Evolutionary conservation across 1,140 invertebrate species (phyloP).

Genomic region (Drosophila novamexicana): DNA sequence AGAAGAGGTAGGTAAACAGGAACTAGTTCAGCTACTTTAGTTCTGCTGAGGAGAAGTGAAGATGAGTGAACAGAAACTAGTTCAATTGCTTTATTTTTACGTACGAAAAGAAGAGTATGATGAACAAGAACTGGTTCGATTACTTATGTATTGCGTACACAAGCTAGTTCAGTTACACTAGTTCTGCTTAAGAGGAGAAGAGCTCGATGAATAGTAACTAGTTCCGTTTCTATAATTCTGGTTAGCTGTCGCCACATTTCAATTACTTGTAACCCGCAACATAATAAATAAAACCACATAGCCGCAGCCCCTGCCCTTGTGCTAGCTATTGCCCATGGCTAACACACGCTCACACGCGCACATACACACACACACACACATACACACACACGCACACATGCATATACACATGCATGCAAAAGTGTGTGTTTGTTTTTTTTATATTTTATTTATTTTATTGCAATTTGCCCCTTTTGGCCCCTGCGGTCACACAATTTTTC

Average conservation of each 20-base stretch:
- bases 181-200: neutral
- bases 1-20: neutral
- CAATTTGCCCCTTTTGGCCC: conserved; percentile 66
- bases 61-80: neutral
- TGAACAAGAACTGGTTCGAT: neutral
- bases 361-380: too few species aligned
- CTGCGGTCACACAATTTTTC: conserved; percentile 78
- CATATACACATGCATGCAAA: neutral
- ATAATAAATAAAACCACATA: conserved; percentile 6
- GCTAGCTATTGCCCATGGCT: neutral
- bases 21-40: neutral
- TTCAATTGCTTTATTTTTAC: neutral
- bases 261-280: conserved; percentile 31
- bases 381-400: neutral
- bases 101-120: too few species aligned
- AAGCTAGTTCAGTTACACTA: conserved; percentile 2
- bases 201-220: neutral
- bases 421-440: neutral
- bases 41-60: neutral
- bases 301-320: neutral
- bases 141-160: neutral
- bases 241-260: conserved; percentile 48
- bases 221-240: neutral
- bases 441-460: conserved; percentile 47
- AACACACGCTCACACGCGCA: neutral